Evolutionary conservation across 2,113 vertebrate species (phyloP).

Genomic region (Anthoscopus minutus): DNA sequence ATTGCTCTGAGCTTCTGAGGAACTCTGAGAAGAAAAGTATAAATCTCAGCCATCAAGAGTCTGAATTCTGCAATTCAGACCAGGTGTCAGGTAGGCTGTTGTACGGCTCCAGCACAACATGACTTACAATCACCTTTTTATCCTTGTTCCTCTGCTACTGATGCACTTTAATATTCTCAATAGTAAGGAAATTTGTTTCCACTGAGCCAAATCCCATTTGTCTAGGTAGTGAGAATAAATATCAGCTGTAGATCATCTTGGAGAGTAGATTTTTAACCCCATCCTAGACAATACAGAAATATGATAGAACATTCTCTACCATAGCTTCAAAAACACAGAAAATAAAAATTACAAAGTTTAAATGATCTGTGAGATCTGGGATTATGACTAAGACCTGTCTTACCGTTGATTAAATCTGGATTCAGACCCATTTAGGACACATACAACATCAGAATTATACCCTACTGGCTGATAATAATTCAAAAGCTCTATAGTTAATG

Average conservation of each 20-base stretch:
- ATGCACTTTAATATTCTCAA: background rate
- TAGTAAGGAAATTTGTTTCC: constrained; percentile 6
- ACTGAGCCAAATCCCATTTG: background rate
- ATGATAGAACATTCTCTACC: background rate
- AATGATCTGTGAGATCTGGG: background rate
- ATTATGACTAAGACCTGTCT: background rate
- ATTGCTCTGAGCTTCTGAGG: background rate
- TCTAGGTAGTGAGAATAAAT: background rate
- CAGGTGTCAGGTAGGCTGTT: background rate
- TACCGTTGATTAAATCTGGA: background rate
- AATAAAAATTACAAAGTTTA: background rate
- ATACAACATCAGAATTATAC: background rate
- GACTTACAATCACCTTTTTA: background rate
- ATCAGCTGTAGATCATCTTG: background rate
- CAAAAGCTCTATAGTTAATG: background rate
- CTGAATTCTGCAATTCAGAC: constrained; percentile 9
- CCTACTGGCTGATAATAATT: background rate
- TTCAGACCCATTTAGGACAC: background rate
- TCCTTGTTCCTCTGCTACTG: background rate
- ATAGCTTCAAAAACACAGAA: background rate
- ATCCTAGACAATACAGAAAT: background rate
- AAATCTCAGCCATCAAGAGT: background rate
- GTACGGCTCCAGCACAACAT: background rate
- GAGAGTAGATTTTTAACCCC: constrained; percentile 12
- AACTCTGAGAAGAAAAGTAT: background rate